Conservation (phyloP, 2,113 vertebrate species). For the Tachysurus vachellii region DNA sequence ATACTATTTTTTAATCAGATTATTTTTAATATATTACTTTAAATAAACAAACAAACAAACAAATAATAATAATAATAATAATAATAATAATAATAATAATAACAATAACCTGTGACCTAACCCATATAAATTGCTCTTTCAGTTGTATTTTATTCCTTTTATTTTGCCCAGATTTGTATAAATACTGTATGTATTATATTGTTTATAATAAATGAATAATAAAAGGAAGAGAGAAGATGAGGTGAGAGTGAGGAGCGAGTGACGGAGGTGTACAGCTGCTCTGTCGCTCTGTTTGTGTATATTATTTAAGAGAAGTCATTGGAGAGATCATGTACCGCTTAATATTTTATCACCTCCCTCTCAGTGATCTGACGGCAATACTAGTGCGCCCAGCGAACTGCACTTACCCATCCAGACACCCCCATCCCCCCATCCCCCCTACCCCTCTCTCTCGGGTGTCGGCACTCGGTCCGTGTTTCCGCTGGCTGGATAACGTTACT, state of each 20-base stretch:
- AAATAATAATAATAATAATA: background rate
- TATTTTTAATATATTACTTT: background rate
- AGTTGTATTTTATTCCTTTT: background rate
- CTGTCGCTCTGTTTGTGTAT: constrained; percentile 44
- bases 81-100: too few species aligned
- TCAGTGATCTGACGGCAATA: constrained; percentile 56
- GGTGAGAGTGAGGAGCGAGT: background rate
- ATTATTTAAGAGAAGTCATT: constrained; percentile 60
- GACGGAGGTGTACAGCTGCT: constrained; percentile 45
- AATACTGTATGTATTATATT: too few species aligned
- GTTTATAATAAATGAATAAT: background rate
- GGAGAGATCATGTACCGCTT: constrained; percentile 63
- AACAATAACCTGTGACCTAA: background rate
- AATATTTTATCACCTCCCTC: constrained; percentile 74
- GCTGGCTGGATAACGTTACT: constrained; percentile 49
- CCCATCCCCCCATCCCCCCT: background rate
- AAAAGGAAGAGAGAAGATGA: background rate
- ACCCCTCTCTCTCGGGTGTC: constrained; percentile 30
- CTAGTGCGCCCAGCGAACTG: constrained; percentile 59
- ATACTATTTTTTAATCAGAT: background rate
- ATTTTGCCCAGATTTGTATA: too few species aligned
- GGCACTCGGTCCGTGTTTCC: constrained; percentile 47
- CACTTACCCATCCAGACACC: constrained; percentile 22
- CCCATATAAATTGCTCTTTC: background rate
- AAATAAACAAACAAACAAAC: background rate